Evolutionary conservation across 2,888 invertebrate species (phyloP), one percentile per base, ranked within the genome.

Genomic region (Lepetodrilus schrolli): DNA sequence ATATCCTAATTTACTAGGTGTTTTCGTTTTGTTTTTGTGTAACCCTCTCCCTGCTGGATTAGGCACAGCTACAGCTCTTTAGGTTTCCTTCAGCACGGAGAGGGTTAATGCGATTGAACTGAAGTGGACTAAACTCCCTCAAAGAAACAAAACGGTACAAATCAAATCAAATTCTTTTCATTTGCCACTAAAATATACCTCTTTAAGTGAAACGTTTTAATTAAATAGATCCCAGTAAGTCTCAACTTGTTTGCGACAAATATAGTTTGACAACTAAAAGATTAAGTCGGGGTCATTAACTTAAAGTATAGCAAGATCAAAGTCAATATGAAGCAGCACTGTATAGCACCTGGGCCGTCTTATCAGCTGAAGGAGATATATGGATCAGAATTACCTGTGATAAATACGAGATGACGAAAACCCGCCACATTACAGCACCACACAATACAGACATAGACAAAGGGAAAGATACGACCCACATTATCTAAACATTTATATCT

Each of bases 301-400:
- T 58, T 58, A 30, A 58, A 58, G 26, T 58, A 17, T 7, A 23
- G n/a, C 21, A 7, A 58, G 58, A 58, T 58, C 58, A 58, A 58
- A 58, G 58, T 13, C 17, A 17, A 26, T 30, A 58, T 58, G n/a
- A 26, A 17, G 17, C 21, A 34, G 34, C 34, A 34, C 13, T 34
- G 30, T 26, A 26, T 34, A 23, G 34, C 58, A 58, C 58, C 58
- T 58, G 58, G n/a, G 26, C 58, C 43, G 17, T 30, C 58, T 58
- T 58, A 58, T 58, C 58, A 58, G 30, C 58, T 58, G 58, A 2
- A 58, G 34, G 58, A 58, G 58, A 58, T 58, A 58, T 58, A 58
- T 23, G 26, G 58, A 43, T 17, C 17, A 10, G 43, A 17, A 43
- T 43, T 43, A 43, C 43, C 58, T 13, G 10, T 23, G 13, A n/a